phyloP scores from a whole-genome alignment of 1,140 invertebrate genomes.

The Drosophila albomicans region DNA sequence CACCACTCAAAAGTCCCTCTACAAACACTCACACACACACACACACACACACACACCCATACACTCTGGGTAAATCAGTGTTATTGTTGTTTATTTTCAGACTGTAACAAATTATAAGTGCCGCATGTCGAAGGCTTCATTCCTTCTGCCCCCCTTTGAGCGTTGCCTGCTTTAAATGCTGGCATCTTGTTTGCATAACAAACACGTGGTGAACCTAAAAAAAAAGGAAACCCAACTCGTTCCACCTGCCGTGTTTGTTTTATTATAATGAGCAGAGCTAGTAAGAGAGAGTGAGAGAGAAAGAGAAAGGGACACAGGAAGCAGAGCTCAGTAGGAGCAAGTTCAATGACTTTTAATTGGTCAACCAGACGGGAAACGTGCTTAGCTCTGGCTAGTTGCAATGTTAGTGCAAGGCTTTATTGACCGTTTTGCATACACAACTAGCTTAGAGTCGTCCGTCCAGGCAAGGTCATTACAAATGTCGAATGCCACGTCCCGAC shows the following conservation, averaged over 20 bases:
- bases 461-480: constrained; percentile 62
- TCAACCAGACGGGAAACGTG: constrained; percentile 42
- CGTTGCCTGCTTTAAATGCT: constrained; percentile 26
- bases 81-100: constrained; percentile 69
- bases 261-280: constrained; percentile 42
- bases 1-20: constrained; percentile 33
- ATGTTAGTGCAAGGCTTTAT: constrained; percentile 13
- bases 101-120: constrained; percentile 76
- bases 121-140: constrained; percentile 73
- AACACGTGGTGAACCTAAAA: constrained; percentile 50
- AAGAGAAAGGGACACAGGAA: background rate
- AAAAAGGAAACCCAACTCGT: constrained; percentile 4
- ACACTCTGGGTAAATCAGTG: constrained; percentile 12
- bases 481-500: constrained; percentile 29
- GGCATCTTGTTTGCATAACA: constrained; percentile 75
- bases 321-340: background rate
- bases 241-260: constrained; percentile 28
- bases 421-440: constrained; percentile 31
- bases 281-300: background rate
- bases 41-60: constrained; percentile 8
- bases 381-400: background rate
- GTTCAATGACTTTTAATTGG: constrained; percentile 61
- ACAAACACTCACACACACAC: constrained; percentile 3
- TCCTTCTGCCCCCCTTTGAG: constrained; percentile 14
- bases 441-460: constrained; percentile 2